These are phyloP conservation scores for Leptobrachium leishanense DNA, from an alignment of 2,113 vertebrate genomes.

Conservation along the genomic window DNA sequence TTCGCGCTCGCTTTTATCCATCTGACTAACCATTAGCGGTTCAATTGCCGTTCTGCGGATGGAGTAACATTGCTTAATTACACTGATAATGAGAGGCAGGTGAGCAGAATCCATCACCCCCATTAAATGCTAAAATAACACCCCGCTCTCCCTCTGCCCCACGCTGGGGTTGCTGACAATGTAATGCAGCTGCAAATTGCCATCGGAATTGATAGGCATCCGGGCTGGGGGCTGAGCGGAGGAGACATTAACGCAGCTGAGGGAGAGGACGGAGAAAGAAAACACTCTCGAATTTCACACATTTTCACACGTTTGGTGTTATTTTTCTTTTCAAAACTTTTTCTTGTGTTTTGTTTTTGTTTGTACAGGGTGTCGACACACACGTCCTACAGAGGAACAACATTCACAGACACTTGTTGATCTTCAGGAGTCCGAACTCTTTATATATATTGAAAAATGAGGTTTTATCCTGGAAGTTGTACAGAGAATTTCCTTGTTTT, in stretches of 20 bases:
- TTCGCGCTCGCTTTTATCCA: conserved; percentile 3
- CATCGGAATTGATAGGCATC: not conserved
- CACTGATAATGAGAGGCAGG: conserved; percentile 39
- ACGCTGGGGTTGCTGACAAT: not conserved
- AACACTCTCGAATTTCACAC: not conserved
- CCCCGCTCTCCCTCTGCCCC: not conserved
- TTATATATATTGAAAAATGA: no score
- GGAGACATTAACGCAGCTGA: not conserved
- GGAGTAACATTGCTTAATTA: conserved; percentile 30
- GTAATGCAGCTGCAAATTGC: conserved; percentile 11
- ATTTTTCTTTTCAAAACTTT: not conserved
- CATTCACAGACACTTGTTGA: no score
- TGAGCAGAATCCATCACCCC: conserved; percentile 20
- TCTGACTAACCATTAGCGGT: conserved; percentile 19
- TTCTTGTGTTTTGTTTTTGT: not conserved
- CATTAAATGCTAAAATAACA: conserved; percentile 10
- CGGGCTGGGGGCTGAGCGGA: not conserved
- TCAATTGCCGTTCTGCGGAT: not conserved
- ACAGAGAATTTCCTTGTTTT: no score
- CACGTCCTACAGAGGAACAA: no score
- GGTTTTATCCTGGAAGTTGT: no score
- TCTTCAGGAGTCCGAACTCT: no score
- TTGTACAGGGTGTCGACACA: not conserved
- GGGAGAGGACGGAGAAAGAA: not conserved
- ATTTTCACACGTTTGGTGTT: not conserved